Percentiles rank a stretch among this genome's conserved stretches.
These are phyloP conservation scores for Dolichopus griseipennis DNA, from an alignment of 2,888 invertebrate genomes.

Conservation along the genomic window DNA sequence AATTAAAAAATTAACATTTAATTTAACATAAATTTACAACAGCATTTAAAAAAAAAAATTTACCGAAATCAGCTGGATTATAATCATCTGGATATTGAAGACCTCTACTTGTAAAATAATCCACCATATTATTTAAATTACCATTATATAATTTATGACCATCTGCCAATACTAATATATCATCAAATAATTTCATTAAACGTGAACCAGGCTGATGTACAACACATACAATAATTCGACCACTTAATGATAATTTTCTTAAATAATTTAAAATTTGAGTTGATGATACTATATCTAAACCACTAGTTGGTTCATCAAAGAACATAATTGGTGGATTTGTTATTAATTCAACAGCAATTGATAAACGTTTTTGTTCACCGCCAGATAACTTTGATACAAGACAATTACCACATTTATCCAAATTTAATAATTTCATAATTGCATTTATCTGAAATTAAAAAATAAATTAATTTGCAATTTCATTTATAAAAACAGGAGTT, in stretches of 20 bases:
- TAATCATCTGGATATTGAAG: constrained; percentile 77
- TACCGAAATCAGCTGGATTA: constrained; percentile 83
- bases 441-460: constrained; percentile 57
- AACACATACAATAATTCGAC: constrained; percentile 75
- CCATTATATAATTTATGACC: constrained; percentile 75
- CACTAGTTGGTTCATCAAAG: constrained; percentile 88
- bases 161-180: constrained; percentile 68
- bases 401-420: constrained; percentile 56
- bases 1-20: constrained; percentile 8
- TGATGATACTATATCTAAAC: constrained; percentile 70
- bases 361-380: constrained; percentile 79
- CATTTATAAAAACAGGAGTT: not conserved
- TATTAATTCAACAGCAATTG: constrained; percentile 81
- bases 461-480: constrained; percentile 21
- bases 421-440: constrained; percentile 64
- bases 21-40: no score
- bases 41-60: no score
- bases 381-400: constrained; percentile 67
- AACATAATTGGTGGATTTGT: constrained; percentile 90
- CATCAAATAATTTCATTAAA: constrained; percentile 77
- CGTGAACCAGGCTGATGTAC: constrained; percentile 87
- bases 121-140: constrained; percentile 59
- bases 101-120: constrained; percentile 58
- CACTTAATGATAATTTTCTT: constrained; percentile 67
- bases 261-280: constrained; percentile 71